Base-by-base conservation (phyloP, 1,140 invertebrate genomes). In the Ericerus pela region DNA sequence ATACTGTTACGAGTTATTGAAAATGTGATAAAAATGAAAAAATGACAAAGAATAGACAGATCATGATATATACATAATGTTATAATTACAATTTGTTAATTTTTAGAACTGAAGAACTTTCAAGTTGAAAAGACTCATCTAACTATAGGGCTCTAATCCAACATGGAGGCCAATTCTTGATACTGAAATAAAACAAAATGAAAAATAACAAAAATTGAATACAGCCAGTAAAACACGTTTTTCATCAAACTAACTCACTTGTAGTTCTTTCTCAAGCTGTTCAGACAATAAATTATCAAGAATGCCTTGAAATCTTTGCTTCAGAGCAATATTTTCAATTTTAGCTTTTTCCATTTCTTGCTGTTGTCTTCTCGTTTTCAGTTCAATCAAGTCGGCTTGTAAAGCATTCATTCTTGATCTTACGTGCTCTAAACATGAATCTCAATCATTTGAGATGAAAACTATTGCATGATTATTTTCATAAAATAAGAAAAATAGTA, bases 301-400 rank as follows among this genome's bases (percentile, higher is more conserved):
- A 51, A 81, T 81, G 58, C 83, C 80, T 66, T 89, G 84, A 66
- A 92, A 86, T 33, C 88, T 69, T 67, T 88, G 82, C 38, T 81
- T 75, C 1, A 93, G 66, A 26, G 86, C 84, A 55, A 81, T 68
- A 68, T 92, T 93, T 66, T 92, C 88, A 65, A 92, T 89, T 28
- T 80, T 84, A 5, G 81, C 78, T 62, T 92, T 82, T 68, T 91
- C 85, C 51, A 79, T 72, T 64, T 90, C 84, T 63, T 89, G 88
- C 61, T 83, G 80, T 37, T 79, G 74, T 58, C 82, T 72, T 41
- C 81, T 76, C 41, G 78, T 74, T 61, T 80, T 79, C 14, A 92
- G 68, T 55, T 85, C 81, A 20, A 76, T 73, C 27, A 90, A 69
- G 69, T 90, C 82, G 5, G 75, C 67, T 22, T 79, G 75, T 1